Base-by-base conservation (phyloP, 2,888 invertebrate genomes). In the Cerceris rybyensis region DNA sequence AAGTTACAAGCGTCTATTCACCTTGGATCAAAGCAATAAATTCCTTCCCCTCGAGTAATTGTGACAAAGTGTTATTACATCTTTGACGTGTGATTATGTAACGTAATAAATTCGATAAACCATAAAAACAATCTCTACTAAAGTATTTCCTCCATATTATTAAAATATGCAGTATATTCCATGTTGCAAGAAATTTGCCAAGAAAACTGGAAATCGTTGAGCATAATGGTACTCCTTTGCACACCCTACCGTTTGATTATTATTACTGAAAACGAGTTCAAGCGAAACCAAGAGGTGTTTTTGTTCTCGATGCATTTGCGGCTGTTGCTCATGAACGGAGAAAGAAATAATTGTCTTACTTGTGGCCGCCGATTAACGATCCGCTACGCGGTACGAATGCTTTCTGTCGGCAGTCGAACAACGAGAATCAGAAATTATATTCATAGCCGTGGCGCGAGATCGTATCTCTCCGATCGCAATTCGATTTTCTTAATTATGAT, bases 271-370 rank as follows among this genome's bases (percentile, higher is more conserved):
- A 83, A 81, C 52, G 60, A 70, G 60, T 68, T 52, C 67, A 46
- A 64, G 70, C 66, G 71, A 84, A 81, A 84, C 76, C 65, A 14
- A 70, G 70, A 28, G 58, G 43, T 52, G 72, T 84, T 77, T 68
- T 81, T 73, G 39, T 9, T 43, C 52, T 17, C 70, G 63, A 64
- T 11, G 67, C 42, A 50, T 68, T 68, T 9, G 61, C 60, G 41
- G 43, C 63, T 46, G 39, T 6, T 28, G 55, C 46, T 59, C 63
- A 41, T 43, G 17, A 67, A 43, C 60, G 43, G 68, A 52, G 71
- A 59, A 70, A 42, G 70, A 68, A 67, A 70, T 75, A 72, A 55
- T 74, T 59, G 74, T 75, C 59, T 75, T 61, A 66, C 67, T 82
- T 78, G 68, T 70, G 52, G 39, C 49, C 43, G 14, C 14, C 65